Evolutionary conservation across 2,113 vertebrate species (phyloP).

Genomic region (Cynopterus brachyotis): DNA sequence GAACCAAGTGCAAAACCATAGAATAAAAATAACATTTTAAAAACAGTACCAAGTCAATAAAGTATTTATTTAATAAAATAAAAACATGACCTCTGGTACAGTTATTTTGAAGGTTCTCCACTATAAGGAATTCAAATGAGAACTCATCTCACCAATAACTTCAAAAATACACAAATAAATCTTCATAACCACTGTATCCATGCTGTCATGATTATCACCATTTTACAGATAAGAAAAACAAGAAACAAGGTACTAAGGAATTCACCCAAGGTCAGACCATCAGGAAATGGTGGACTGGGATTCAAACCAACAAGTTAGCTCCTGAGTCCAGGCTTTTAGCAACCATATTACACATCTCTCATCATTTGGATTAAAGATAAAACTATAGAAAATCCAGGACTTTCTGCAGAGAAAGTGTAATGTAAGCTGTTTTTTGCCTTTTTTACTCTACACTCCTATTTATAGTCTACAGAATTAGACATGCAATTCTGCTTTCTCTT

Average conservation of each 20-base stretch:
- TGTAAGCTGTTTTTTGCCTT: background rate
- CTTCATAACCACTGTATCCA: background rate
- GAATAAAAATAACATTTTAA: constrained; percentile 59
- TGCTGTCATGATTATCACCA: background rate
- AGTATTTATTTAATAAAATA: constrained; percentile 69
- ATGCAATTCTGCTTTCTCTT: background rate
- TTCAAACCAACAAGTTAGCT: background rate
- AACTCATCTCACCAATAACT: background rate
- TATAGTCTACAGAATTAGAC: background rate
- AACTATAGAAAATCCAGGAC: background rate
- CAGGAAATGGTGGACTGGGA: background rate
- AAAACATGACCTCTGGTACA: constrained; percentile 62
- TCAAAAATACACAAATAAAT: background rate
- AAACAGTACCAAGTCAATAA: constrained; percentile 30
- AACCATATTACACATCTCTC: background rate
- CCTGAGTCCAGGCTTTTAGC: background rate
- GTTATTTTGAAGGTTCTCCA: background rate
- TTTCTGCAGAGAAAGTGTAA: background rate
- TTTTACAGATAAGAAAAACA: constrained; percentile 23
- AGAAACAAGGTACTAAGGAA: background rate
- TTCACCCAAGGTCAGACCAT: background rate
- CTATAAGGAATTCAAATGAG: constrained; percentile 25
- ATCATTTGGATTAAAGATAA: background rate
- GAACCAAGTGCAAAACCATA: constrained; percentile 51
- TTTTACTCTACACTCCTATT: background rate